Evolutionary conservation across 2,888 invertebrate species (phyloP).

Genomic region (Chalcosyrphus nemorum): DNA sequence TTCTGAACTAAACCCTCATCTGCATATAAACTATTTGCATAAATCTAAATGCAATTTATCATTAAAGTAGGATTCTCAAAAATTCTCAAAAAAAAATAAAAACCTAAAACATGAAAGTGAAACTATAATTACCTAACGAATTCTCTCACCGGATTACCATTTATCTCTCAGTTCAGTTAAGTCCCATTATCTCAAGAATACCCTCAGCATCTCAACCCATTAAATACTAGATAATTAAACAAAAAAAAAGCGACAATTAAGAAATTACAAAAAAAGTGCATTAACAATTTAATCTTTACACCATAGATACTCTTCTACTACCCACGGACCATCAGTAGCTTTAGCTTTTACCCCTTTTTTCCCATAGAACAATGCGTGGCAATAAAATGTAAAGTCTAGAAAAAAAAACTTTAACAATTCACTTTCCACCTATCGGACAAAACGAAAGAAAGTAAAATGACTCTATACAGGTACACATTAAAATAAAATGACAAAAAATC

Average conservation of each 20-base stretch:
- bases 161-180: background rate
- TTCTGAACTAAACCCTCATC: too few relatives aligned
- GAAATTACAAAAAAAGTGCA: conserved; percentile 26
- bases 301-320: conserved; percentile 5
- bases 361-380: conserved; percentile 49
- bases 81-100: background rate
- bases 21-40: too few relatives aligned
- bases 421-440: conserved; percentile 45
- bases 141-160: background rate
- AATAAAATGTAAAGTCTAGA: conserved; percentile 47
- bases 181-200: conserved; percentile 1
- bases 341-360: conserved; percentile 17
- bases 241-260: conserved; percentile 36
- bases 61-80: too few relatives aligned
- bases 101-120: background rate
- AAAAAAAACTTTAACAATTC: conserved; percentile 25
- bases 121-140: background rate
- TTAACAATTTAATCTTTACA: conserved; percentile 34
- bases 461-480: conserved; percentile 17
- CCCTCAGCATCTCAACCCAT: background rate
- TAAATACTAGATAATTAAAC: conserved; percentile 11
- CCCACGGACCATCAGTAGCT: background rate
- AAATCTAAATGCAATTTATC: too few relatives aligned
- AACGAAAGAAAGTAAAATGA: conserved; percentile 63
- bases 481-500: conserved; percentile 50